A percentile compares a stretch with the other conserved stretches of the same genome.
phyloP scores from a whole-genome alignment of 2,888 invertebrate genomes.

The Phlogophora meticulosa region DNA sequence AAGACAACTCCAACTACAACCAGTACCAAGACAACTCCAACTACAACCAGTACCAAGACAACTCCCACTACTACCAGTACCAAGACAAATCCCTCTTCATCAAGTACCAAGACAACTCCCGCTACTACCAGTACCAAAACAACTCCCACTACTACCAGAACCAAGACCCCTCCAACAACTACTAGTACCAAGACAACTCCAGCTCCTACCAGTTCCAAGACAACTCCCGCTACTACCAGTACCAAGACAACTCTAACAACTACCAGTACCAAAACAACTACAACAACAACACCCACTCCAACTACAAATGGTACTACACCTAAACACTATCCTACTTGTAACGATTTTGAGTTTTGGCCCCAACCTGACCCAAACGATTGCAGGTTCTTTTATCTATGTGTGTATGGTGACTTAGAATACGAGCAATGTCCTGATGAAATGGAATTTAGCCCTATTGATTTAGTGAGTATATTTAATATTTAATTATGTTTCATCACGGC shows the following conservation, averaged over 20 bases:
- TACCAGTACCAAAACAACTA: neutral
- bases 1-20: neutral
- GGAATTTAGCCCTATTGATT: conserved; percentile 15
- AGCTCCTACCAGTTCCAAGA: neutral
- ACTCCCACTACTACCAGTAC: neutral
- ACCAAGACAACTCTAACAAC: neutral
- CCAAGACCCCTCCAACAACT: neutral
- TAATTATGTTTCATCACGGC: too few species aligned
- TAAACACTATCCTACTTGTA: neutral
- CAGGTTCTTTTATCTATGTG: conserved; percentile 23
- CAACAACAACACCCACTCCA: neutral
- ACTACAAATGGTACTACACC: neutral
- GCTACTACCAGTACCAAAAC: too few species aligned
- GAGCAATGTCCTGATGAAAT: conserved; percentile 8
- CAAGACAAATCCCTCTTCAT: neutral
- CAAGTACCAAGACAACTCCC: neutral
- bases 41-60: neutral
- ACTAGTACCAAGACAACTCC: neutral
- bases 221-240: conserved; percentile 2
- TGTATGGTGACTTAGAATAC: conserved; percentile 4
- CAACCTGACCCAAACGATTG: conserved; percentile 6
- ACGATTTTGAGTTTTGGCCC: neutral
- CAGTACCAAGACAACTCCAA: accelerated
- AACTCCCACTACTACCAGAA: neutral
- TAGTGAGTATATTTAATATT: conserved; percentile 22